Conservation (phyloP, 1,140 invertebrate species). For the Coenobita brevimanus region DNA sequence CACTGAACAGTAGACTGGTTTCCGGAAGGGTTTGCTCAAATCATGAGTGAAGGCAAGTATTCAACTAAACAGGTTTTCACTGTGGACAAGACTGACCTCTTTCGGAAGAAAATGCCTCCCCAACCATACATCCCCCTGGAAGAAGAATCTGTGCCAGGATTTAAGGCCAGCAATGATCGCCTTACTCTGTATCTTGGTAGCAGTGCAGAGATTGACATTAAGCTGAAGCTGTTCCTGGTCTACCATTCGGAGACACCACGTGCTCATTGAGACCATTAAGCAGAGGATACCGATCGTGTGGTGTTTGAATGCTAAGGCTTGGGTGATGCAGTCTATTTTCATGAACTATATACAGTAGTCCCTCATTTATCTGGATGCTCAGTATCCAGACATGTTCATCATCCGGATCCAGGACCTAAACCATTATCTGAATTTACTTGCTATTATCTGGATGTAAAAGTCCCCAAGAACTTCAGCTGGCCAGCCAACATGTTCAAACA, state of each 20-base stretch:
- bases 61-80: conserved; percentile 73
- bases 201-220: conserved; percentile 73
- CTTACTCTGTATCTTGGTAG: conserved; percentile 73
- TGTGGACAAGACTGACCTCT: conserved; percentile 73
- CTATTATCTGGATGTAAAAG: no score
- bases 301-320: no score
- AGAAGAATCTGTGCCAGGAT: conserved; percentile 73
- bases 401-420: no score
- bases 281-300: no score
- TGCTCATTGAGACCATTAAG: conserved; percentile 72
- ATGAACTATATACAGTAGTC: no score
- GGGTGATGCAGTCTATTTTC: no score
- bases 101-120: conserved; percentile 75
- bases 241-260: conserved; percentile 73
- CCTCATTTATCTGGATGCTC: no score
- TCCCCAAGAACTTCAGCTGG: no score
- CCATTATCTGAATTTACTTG: no score
- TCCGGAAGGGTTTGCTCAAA: not conserved
- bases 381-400: no score
- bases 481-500: no score
- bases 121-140: conserved; percentile 73
- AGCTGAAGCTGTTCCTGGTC: conserved; percentile 74
- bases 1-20: no score
- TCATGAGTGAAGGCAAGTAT: not conserved
- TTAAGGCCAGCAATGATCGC: conserved; percentile 74